Evolutionary conservation across 2,888 invertebrate genomes (phyloP).

Genomic region (Drosophila bunnanda): DNA sequence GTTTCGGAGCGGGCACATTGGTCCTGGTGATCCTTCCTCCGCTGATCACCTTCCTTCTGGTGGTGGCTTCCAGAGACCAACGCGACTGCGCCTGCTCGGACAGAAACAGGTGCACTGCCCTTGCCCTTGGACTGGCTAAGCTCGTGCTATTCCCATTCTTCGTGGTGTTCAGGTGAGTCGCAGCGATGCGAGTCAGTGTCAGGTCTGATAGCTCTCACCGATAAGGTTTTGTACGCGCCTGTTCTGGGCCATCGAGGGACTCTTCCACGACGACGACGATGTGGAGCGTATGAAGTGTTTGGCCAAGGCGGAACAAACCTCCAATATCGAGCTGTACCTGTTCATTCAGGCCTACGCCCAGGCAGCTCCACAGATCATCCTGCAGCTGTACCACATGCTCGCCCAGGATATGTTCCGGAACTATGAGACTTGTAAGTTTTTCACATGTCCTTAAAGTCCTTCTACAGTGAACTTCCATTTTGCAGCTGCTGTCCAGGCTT

Average conservation of each 20-base stretch:
- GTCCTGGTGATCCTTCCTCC: slow-evolving; percentile 86
- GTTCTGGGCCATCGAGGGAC: slow-evolving; percentile 91
- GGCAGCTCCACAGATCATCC: slow-evolving; percentile 89
- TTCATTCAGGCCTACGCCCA: slow-evolving; percentile 92
- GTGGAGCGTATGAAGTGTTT: slow-evolving; percentile 87
- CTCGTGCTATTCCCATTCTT: slow-evolving; percentile 85
- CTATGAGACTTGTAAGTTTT: slow-evolving; percentile 88
- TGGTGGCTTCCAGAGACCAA: slow-evolving; percentile 87
- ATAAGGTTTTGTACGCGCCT: slow-evolving; percentile 89
- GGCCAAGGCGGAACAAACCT: slow-evolving; percentile 87
- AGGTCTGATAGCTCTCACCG: not conserved
- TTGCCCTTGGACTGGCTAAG: slow-evolving; percentile 69
- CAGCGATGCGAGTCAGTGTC: not conserved
- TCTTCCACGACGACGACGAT: slow-evolving; percentile 86
- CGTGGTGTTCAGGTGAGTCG: slow-evolving; percentile 86
- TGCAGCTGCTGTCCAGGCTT: slow-evolving; percentile 88
- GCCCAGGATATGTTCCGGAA: slow-evolving; percentile 86
- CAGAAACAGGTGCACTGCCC: slow-evolving; percentile 56
- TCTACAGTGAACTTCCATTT: slow-evolving; percentile 47
- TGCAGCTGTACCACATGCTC: slow-evolving; percentile 88
- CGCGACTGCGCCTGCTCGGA: slow-evolving; percentile 85
- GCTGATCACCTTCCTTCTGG: slow-evolving; percentile 86
- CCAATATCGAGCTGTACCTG: slow-evolving; percentile 90
- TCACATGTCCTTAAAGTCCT: too few relatives aligned
- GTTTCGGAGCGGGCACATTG: slow-evolving; percentile 85